Percentiles rank a stretch among this genome's conserved stretches.
Evolutionary conservation across 2,888 invertebrate genomes (phyloP).

Genomic region (Dorcus parallelipipedus): DNA sequence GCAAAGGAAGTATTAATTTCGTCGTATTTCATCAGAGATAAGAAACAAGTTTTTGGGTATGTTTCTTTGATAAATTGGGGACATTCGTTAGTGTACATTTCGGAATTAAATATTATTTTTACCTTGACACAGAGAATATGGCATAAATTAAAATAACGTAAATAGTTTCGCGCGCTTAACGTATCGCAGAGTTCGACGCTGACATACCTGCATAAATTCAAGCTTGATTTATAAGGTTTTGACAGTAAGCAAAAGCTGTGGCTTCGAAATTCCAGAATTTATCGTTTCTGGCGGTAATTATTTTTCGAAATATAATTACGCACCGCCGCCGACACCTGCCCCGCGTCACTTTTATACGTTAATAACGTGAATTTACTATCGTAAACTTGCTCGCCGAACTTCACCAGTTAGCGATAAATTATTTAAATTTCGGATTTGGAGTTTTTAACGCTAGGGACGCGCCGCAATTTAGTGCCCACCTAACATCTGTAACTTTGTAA

Average conservation of each 20-base stretch:
- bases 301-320: constrained; percentile 1
- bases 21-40: no score
- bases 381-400: background rate
- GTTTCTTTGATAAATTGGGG: no score
- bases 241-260: background rate
- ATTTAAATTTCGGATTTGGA: background rate
- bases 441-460: background rate
- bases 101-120: no score
- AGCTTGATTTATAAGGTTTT: background rate
- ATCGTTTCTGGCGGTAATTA: background rate
- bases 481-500: no score
- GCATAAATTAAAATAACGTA: no score
- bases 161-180: no score
- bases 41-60: no score
- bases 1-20: no score
- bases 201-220: background rate
- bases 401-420: background rate
- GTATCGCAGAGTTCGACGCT: no score
- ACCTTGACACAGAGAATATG: no score
- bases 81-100: no score
- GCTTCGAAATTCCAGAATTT: background rate
- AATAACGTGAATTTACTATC: background rate
- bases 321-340: background rate
- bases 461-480: no score
- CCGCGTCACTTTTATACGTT: background rate